Percentiles rank a stretch among this genome's conserved stretches.
These are phyloP conservation scores for Oncorhynchus kisutch DNA, from an alignment of 2,113 vertebrate species.

Conservation along the genomic window DNA sequence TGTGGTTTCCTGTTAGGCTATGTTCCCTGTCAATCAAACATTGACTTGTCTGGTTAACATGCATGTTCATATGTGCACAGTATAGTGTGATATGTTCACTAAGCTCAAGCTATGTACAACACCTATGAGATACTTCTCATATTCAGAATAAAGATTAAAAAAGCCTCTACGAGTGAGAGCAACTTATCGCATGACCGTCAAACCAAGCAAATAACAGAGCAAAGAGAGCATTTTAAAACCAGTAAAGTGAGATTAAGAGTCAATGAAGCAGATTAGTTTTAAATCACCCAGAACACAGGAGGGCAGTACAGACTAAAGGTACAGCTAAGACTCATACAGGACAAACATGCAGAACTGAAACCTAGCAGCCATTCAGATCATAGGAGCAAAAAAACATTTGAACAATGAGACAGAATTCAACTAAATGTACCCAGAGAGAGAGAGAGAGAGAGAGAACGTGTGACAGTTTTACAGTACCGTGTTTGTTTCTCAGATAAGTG, in stretches of 20 bases:
- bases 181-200: slow-evolving; percentile 32
- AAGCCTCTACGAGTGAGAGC: slow-evolving; percentile 23
- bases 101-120: slow-evolving; percentile 61
- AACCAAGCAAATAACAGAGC: slow-evolving; percentile 29
- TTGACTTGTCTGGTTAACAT: slow-evolving; percentile 30
- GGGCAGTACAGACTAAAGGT: slow-evolving; percentile 46
- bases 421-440: not conserved
- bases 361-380: slow-evolving; percentile 23
- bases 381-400: slow-evolving; percentile 22
- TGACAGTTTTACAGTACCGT: slow-evolving; percentile 66
- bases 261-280: slow-evolving; percentile 10
- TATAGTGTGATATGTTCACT: slow-evolving; percentile 50
- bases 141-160: slow-evolving; percentile 19
- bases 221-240: slow-evolving; percentile 20
- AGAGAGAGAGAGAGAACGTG: slow-evolving; percentile 14
- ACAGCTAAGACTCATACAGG: slow-evolving; percentile 52
- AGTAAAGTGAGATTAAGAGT: slow-evolving; percentile 3
- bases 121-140: not conserved
- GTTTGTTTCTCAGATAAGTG: slow-evolving; percentile 63
- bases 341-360: slow-evolving; percentile 48
- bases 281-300: slow-evolving; percentile 36
- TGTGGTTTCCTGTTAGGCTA: slow-evolving; percentile 19
- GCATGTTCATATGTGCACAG: slow-evolving; percentile 44
- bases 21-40: slow-evolving; percentile 41
- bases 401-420: not conserved